These are phyloP conservation scores for Meloidogyne hapla DNA, from an alignment of 1,140 invertebrate species.

Conservation along the genomic window DNA sequence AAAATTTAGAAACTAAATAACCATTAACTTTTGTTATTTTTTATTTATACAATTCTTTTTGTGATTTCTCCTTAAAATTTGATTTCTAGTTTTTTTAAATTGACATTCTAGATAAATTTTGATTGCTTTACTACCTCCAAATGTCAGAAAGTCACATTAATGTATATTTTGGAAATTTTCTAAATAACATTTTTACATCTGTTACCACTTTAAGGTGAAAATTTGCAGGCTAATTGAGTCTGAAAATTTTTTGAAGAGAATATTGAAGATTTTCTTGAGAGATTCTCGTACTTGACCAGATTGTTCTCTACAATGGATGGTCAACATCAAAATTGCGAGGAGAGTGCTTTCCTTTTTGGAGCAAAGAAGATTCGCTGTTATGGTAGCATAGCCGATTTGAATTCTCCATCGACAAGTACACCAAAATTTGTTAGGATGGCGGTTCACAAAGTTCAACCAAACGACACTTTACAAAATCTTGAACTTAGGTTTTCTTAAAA, in stretches of 20 bases:
- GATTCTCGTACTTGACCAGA: background rate
- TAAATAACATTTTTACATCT: constrained; percentile 7
- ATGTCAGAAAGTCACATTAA: too few relatives aligned
- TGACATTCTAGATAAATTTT: too few relatives aligned
- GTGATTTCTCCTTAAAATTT: too few relatives aligned
- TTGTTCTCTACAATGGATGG: background rate
- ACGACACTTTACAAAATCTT: constrained; percentile 36
- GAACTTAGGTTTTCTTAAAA: constrained; percentile 27
- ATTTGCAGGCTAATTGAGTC: background rate
- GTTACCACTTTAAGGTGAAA: too few relatives aligned
- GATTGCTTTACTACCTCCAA: too few relatives aligned
- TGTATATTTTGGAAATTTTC: too few relatives aligned
- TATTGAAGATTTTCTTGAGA: background rate
- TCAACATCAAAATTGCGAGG: constrained; percentile 24
- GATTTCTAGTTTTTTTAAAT: too few relatives aligned
- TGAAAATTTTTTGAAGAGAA: background rate
- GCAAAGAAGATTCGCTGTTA: constrained; percentile 42
- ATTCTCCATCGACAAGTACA: constrained; percentile 9
- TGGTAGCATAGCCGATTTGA: constrained; percentile 35
- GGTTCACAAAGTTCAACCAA: constrained; percentile 34
- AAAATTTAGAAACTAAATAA: too few relatives aligned
- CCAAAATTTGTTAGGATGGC: constrained; percentile 30
- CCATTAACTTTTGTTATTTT: too few relatives aligned
- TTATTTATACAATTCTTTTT: too few relatives aligned
- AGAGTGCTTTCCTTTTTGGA: constrained; percentile 42